Percentiles rank a stretch among this genome's conserved stretches.
Conservation (phyloP, 2,797 vertebrate genomes). For the Pipistrellus kuhlii region DNA sequence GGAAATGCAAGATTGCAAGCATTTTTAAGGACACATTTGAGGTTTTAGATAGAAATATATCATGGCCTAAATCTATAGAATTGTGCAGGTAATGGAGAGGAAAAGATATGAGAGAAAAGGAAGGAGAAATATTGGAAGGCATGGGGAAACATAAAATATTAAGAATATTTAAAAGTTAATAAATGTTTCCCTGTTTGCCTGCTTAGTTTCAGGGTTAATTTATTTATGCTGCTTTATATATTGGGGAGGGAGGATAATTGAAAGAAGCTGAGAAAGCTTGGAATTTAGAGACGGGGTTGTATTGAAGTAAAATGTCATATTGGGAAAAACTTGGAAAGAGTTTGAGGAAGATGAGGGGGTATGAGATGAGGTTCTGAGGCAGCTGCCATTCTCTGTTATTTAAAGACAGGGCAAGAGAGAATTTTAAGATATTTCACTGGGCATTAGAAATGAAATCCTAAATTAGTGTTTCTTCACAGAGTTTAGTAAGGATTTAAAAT, state of each 20-base stretch:
- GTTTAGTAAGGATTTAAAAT: slow-evolving; percentile 13
- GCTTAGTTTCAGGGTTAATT: neutral
- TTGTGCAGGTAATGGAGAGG: neutral
- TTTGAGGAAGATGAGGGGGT: neutral
- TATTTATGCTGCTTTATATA: neutral
- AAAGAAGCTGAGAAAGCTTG: neutral
- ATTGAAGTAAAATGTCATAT: neutral
- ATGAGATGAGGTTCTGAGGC: neutral
- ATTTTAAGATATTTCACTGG: neutral
- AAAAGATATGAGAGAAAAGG: neutral
- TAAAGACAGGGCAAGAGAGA: neutral
- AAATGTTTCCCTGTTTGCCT: neutral
- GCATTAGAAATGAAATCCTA: neutral
- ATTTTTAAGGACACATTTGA: neutral
- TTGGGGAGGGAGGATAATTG: neutral
- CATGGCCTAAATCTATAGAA: neutral
- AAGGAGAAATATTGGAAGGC: neutral
- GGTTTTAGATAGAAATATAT: slow-evolving; percentile 38
- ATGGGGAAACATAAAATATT: neutral
- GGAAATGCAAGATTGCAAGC: neutral
- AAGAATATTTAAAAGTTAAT: slow-evolving; percentile 19
- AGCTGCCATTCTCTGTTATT: neutral
- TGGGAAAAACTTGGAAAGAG: neutral
- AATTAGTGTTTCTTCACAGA: neutral
- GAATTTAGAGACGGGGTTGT: neutral